Percentiles rank a stretch among this genome's conserved stretches.
Conservation (phyloP, 2,888 invertebrate genomes). For the Netelia inedita region DNA sequence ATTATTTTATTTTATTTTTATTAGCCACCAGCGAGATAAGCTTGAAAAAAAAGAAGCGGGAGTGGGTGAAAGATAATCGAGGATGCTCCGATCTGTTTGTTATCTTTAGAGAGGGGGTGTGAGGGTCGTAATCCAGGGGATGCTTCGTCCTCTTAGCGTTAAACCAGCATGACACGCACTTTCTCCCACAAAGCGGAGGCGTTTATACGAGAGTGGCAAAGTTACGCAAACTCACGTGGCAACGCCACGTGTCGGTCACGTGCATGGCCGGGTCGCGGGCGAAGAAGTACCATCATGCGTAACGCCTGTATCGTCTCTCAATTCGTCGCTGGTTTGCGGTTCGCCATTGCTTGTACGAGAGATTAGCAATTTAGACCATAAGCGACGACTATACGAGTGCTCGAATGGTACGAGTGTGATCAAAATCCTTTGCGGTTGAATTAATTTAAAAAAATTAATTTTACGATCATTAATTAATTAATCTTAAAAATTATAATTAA, state of each 20-base stretch:
- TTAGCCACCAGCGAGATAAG: constrained; percentile 40
- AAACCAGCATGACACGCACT: constrained; percentile 51
- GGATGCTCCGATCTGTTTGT: constrained; percentile 45
- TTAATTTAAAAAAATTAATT: too few species aligned
- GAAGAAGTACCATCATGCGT: constrained; percentile 54
- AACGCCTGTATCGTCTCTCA: constrained; percentile 57
- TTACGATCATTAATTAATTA: too few species aligned
- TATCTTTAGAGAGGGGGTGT: constrained; percentile 41
- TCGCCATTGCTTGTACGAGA: constrained; percentile 54
- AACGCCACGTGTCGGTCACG: constrained; percentile 80
- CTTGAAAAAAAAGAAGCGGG: constrained; percentile 36
- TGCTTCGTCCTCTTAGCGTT: constrained; percentile 57
- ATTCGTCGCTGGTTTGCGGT: constrained; percentile 27
- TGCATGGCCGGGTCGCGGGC: constrained; percentile 57
- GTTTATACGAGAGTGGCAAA: constrained; percentile 40
- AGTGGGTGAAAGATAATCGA: constrained; percentile 10
- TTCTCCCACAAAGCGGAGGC: neutral
- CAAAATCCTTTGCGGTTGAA: constrained; percentile 29
- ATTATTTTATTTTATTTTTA: constrained; percentile 75
- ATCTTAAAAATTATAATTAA: too few species aligned
- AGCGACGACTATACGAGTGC: constrained; percentile 63
- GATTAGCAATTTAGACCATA: constrained; percentile 69
- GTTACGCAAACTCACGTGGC: constrained; percentile 66
- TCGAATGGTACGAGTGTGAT: constrained; percentile 57
- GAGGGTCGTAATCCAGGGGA: constrained; percentile 29